phyloP scores from a whole-genome alignment of 2,888 invertebrate genomes.

The Alsophila aescularia region DNA sequence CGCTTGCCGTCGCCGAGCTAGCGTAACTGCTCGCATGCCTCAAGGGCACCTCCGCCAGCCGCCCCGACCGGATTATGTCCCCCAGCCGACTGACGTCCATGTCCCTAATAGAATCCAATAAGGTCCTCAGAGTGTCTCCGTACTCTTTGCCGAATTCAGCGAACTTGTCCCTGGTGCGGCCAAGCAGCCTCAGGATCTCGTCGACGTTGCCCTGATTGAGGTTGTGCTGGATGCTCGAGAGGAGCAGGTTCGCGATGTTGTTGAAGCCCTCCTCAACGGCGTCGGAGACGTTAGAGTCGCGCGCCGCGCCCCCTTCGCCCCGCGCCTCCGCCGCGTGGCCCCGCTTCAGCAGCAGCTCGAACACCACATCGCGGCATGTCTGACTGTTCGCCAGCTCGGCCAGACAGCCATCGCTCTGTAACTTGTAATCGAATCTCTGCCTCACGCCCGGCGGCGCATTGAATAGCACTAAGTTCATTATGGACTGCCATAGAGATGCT shows the following conservation, averaged over 20 bases:
- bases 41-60: slow-evolving; percentile 27
- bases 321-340: not conserved
- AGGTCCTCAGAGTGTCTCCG: slow-evolving; percentile 23
- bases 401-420: slow-evolving; percentile 45
- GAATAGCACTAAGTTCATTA: slow-evolving; percentile 45
- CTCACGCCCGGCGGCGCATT: slow-evolving; percentile 41
- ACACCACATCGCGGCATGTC: slow-evolving; percentile 40
- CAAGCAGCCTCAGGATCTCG: slow-evolving; percentile 32
- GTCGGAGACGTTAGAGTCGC: slow-evolving; percentile 32
- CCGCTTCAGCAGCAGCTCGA: slow-evolving; percentile 46
- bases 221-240: slow-evolving; percentile 34
- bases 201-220: slow-evolving; percentile 35
- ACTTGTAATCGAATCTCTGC: slow-evolving; percentile 49
- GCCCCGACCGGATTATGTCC: slow-evolving; percentile 27
- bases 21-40: slow-evolving; percentile 22
- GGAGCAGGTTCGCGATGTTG: slow-evolving; percentile 41
- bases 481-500: slow-evolving; percentile 41
- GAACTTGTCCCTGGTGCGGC: slow-evolving; percentile 30
- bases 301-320: not conserved
- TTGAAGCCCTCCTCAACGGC: slow-evolving; percentile 43
- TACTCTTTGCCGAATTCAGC: slow-evolving; percentile 30
- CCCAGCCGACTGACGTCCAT: slow-evolving; percentile 31
- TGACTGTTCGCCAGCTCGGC: slow-evolving; percentile 32
- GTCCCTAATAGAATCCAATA: slow-evolving; percentile 31
- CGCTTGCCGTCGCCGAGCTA: slow-evolving; percentile 20